Evolutionary conservation across 2,113 vertebrate genomes (phyloP).

Genomic region (Hydrochoerus hydrochaeris): DNA sequence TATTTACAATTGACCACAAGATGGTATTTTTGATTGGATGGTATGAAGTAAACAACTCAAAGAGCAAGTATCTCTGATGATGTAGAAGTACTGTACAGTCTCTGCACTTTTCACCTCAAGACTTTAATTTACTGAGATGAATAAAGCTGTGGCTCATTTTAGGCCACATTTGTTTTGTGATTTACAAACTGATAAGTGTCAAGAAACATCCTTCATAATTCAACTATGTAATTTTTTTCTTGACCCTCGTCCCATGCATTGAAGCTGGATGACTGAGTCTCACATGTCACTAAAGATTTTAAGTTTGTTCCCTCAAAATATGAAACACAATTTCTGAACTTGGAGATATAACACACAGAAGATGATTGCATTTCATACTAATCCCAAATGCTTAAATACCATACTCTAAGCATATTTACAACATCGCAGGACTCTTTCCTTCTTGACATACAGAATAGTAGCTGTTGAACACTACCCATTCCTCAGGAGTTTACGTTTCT

Average conservation of each 20-base stretch:
- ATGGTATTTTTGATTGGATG: neutral
- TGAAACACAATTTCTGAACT: neutral
- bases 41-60: neutral
- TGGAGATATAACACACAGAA: neutral
- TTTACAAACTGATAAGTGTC: neutral
- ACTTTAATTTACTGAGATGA: neutral
- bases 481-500: neutral
- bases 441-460: neutral
- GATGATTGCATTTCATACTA: neutral
- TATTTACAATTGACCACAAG: neutral
- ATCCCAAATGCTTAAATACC: neutral
- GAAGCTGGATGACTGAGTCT: neutral
- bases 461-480: neutral
- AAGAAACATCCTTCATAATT: neutral
- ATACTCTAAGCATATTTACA: neutral
- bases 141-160: neutral
- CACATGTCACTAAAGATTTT: neutral
- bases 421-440: neutral
- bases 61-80: neutral
- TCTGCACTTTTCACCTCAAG: neutral
- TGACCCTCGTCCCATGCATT: neutral
- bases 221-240: neutral
- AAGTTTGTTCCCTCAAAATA: neutral
- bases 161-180: neutral
- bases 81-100: neutral